Base-by-base conservation (phyloP, 2,888 invertebrate species). In the Mesoligia furuncula region DNA sequence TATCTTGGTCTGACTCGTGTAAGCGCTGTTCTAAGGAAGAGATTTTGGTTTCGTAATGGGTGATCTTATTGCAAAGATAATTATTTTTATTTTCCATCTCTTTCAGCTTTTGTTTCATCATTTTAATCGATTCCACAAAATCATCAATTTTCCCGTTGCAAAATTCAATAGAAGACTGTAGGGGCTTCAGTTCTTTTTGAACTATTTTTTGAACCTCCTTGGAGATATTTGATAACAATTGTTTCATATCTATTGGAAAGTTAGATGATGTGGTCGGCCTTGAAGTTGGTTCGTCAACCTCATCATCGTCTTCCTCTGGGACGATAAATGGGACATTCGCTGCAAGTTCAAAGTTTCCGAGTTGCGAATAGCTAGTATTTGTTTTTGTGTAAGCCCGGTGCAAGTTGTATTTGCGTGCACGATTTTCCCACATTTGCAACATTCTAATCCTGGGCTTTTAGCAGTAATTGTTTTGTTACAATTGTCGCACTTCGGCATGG, bases 231-330 rank as follows among this genome's bases (percentile, higher is more conserved):
- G 51, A 8, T 51, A 20, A 51, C 51, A 51, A 51, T 20, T 51
- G 51, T 17, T 51, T 51, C 51, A 51, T 65, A n/a, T 65, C 65
- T 42, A 65, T 39, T 6, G 24, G 36, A n/a, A 39, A 24, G 36
- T 39, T 65, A 65, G 39, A 65, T 13, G 54, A 54, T 39, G 36
- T 54, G 11, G 11, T 39, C 24, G 39, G 39, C 13, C 5, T n/a
- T 39, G 7, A 7, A 15, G n/a, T 65, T 65, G 65, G 24, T 15
- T 65, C 39, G 39, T 39, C 65, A 15, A n/a, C 39, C 39, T 65
- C 39, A 42, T 24, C 64, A 6, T 65, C 65, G 24, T 65, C 39
- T 65, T 65, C 65, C 65, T 42, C 65, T 42, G 65, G 65, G n/a
- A 65, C 15, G 15, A 65, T 65, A 15, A n/a, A 65, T 42, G 65